Conservation (phyloP, 2,797 vertebrate genomes). For the Erithacus rubecula region DNA sequence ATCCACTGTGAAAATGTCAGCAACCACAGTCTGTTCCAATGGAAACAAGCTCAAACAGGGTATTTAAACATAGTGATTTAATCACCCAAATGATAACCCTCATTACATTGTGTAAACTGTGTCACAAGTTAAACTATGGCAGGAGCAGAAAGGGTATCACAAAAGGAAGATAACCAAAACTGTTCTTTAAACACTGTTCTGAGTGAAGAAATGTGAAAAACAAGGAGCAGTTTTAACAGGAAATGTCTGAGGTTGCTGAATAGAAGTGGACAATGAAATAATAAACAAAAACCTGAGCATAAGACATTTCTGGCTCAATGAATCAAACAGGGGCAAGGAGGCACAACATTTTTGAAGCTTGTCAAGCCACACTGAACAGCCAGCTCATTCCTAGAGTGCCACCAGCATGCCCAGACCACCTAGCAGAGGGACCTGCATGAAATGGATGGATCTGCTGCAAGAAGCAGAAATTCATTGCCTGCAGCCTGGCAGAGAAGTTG, state of each 20-base stretch:
- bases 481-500: background rate
- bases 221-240: background rate
- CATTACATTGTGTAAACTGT: background rate
- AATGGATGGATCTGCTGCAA: background rate
- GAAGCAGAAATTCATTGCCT: background rate
- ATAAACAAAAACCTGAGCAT: background rate
- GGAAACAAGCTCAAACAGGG: background rate
- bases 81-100: slow-evolving; percentile 8
- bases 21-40: background rate
- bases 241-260: background rate
- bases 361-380: background rate
- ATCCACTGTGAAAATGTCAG: slow-evolving; percentile 12
- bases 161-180: background rate
- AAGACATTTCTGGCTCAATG: background rate
- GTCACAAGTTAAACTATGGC: background rate
- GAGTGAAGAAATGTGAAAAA: background rate
- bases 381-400: background rate
- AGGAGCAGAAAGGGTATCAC: background rate
- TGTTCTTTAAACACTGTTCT: background rate
- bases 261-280: background rate
- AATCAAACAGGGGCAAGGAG: background rate
- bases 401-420: background rate
- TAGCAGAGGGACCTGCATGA: background rate
- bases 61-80: background rate
- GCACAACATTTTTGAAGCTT: background rate